Percentiles rank a stretch among this genome's conserved stretches.
Evolutionary conservation across 92 coral and sea anemone genomes (phyloP).

Genomic region (Anthopleura xanthogrammica): DNA sequence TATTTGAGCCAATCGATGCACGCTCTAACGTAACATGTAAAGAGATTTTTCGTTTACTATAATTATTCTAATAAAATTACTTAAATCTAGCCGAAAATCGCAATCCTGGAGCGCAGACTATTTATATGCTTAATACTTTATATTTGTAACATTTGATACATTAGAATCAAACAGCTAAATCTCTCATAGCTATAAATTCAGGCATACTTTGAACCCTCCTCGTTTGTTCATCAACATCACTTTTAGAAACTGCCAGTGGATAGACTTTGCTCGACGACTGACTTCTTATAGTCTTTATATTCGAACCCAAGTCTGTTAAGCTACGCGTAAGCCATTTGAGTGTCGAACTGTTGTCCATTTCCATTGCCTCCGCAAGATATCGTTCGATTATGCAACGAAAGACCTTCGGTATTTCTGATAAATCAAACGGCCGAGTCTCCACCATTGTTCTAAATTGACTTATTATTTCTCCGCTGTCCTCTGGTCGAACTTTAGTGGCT

Average conservation of each 20-base stretch:
- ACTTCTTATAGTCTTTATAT: slow-evolving; percentile 59
- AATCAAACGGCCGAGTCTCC: slow-evolving; percentile 55
- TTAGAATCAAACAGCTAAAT: slow-evolving; percentile 48
- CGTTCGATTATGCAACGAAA: slow-evolving; percentile 73
- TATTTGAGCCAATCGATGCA: neutral
- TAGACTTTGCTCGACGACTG: slow-evolving; percentile 74
- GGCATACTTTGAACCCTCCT: slow-evolving; percentile 87
- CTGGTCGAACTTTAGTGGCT: slow-evolving; percentile 75
- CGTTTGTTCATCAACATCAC: slow-evolving; percentile 44
- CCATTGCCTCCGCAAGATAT: slow-evolving; percentile 55
- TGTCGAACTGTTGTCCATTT: slow-evolving; percentile 40
- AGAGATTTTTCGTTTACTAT: neutral
- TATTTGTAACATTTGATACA: neutral
- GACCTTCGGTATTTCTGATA: slow-evolving; percentile 55
- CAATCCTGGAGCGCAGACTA: neutral
- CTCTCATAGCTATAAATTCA: slow-evolving; percentile 70
- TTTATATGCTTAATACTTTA: neutral
- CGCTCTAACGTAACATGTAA: neutral
- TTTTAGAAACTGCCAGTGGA: slow-evolving; percentile 50
- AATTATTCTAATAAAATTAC: too few species aligned
- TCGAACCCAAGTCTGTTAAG: slow-evolving; percentile 58
- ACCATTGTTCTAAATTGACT: slow-evolving; percentile 62
- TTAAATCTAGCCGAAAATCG: too few species aligned
- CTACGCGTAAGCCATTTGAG: slow-evolving; percentile 73
- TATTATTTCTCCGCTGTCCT: slow-evolving; percentile 69